These are phyloP conservation scores for Mylabris sibirica DNA, from an alignment of 2,888 invertebrate species.

Conservation along the genomic window DNA sequence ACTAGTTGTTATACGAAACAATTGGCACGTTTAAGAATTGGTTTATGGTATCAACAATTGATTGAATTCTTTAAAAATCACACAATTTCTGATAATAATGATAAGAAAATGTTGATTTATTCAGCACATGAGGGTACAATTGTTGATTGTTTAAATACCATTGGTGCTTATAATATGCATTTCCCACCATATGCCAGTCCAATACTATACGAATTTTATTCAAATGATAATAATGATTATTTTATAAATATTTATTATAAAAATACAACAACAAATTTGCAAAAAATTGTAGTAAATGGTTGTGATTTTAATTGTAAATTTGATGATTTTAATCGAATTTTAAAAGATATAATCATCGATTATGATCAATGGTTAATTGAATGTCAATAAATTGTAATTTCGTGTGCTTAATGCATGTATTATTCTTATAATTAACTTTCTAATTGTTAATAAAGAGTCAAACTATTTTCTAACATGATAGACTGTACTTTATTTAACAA, in stretches of 20 bases:
- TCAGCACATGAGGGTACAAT: conserved; percentile 86
- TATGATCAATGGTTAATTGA: conserved; percentile 73
- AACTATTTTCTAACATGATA: too few species aligned
- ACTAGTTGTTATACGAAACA: conserved; percentile 65
- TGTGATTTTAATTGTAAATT: conserved; percentile 73
- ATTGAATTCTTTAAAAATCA: conserved; percentile 66
- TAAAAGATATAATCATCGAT: conserved; percentile 66
- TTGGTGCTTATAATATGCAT: conserved; percentile 73
- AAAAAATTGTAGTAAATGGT: conserved; percentile 68
- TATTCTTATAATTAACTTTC: too few species aligned
- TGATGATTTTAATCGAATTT: conserved; percentile 65
- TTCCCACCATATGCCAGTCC: conserved; percentile 76
- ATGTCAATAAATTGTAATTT: conserved; percentile 61
- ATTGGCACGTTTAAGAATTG: conserved; percentile 68
- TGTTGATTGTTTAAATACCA: conserved; percentile 74
- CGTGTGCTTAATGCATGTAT: conserved; percentile 10
- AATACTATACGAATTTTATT: conserved; percentile 75
- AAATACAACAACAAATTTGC: conserved; percentile 70
- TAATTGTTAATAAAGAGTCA: too few species aligned
- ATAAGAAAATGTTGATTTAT: conserved; percentile 72
- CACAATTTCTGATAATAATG: conserved; percentile 27
- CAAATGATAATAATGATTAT: conserved; percentile 53
- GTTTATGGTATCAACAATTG: conserved; percentile 76
- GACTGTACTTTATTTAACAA: too few species aligned
- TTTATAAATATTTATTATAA: conserved; percentile 67